Evolutionary conservation across 2,113 vertebrate species (phyloP), one percentile per base, ranked within the genome.

Genomic region (Chaetura pelagica): DNA sequence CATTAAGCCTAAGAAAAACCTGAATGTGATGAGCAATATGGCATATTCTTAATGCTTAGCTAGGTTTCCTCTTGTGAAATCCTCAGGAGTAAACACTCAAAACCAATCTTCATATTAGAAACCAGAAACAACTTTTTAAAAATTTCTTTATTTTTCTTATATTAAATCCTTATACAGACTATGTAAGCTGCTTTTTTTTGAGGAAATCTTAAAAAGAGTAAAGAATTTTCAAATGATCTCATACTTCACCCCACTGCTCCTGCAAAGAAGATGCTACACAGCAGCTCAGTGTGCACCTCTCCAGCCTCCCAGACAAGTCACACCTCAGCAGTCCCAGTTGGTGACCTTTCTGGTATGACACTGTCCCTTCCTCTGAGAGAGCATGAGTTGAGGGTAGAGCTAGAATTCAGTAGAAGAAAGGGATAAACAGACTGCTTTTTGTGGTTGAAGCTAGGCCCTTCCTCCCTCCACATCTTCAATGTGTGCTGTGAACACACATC

Each of bases 401-500:
- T 11, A 55, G 13, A 57, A 29, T 17, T 64, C 57, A 49, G 49
- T 4, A 30, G 40, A 88, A 57, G 22, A 35, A 63, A 72, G 23
- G 26, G 17, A 71, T 21, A 64, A 48, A 27, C n/a, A 40, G 15
- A 10, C 21, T 15, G 52, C 9, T 64, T 46, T 57, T 35, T n/a
- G 44, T 44, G 52, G 14, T 49, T 59, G 52, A 29, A 64, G 58
- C 16, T 61, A 61, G 40, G 15, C 32, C 51, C 32, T 62, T 30
- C 58, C 40, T 72, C 21, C 38, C 26, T 49, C n/a, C 26, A 30
- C 27, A 17, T 78, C 83, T 30, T 51, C 27, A 24, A 71, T 81
- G 30, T 0, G 0, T 4, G 15, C 4, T 30, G 19, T 34, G 73
- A 94, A 59, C 26, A 10, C 29, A 1, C 9, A 46, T 49, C 54